Base-by-base conservation (phyloP, 2,888 invertebrate genomes). In the Fragum whitleyi region DNA sequence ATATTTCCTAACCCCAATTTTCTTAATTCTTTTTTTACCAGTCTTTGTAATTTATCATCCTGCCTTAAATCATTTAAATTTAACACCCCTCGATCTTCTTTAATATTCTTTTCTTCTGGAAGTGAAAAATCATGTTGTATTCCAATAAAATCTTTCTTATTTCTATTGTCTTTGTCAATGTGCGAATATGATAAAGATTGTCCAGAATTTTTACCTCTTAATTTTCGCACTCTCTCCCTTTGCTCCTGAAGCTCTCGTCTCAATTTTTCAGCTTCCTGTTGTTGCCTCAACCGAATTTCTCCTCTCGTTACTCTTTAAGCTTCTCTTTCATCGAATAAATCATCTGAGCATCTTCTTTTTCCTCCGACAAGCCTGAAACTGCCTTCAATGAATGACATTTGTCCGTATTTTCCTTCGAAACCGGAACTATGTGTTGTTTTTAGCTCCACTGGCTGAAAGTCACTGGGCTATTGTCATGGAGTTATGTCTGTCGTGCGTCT, bases 151-250 rank as follows among this genome's bases (percentile, higher is more conserved):
- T 36, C 5, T 9, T 36, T 36, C n/a, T n/a, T n/a, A n/a, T n/a
- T n/a, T n/a, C n/a, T n/a, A 36, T 36, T 36, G 3, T 36, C 9
- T 9, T 3, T 36, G 32, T 36, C 32, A 9, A 6, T 9, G 5
- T 36, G 5, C 3, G 3, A 36, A 3, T 3, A 3, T 9, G 32
- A 36, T 36, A 36, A 6, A 36, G 32, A 36, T 9, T 36, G 32
- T 36, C 32, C 32, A 36, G 32, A 21, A 7, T 51, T 32, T 1
- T 61, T 61, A 61, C 61, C 61, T 61, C 32, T 61, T 61, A 61
- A 61, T 28, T n/a, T 28, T 6, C 32, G 19, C 32, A 61, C 61
- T 32, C n/a, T 28, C 1, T 11, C 19, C 29, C 61, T 61, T 14
- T 61, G 61, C n/a, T 3, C 29, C 16, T 29, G 26, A 9, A 61